Base-by-base conservation (phyloP, 2,888 invertebrate genomes). In the Euplexia lucipara region DNA sequence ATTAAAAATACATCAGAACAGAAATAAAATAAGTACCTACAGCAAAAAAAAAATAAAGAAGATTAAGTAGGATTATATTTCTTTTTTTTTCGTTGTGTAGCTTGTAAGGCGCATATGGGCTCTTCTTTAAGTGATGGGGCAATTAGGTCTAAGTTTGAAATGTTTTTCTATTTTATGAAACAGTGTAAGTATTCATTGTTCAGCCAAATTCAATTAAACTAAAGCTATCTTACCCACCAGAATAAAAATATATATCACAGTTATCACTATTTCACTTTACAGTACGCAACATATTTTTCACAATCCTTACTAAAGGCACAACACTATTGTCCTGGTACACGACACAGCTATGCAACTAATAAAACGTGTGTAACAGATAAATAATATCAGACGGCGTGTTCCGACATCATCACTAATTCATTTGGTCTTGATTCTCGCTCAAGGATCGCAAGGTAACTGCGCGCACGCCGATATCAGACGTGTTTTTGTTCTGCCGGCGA, bases 351-450 rank as follows among this genome's bases (percentile, higher is more conserved):
- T 9, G n/a, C 41, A 37, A 62, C 42, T 52, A 53, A 22, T 54
- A 47, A 53, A 22, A 37, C 16, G 22, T 20, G 41, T 45, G 14
- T 53, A 49, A 63, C 48, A 22, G 35, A 75, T 42, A 35, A n/a
- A 44, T 67, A 41, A 53, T 53, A 71, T 45, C 58, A 41, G 12
- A 6, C 49, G 12, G 32, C 52, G 22, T 37, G 45, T 42, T 54
- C 54, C 51, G 35, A 45, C 53, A 58, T 51, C 47, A 35, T 16
- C 49, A 60, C 51, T 63, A 49, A 74, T 69, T 52, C 58, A 34
- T 47, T 70, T 74, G 69, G 63, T 73, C 73, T 76, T 74, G 70
- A 64, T 64, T 64, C 68, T 58, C 52, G 63, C 59, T 70, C 79
- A 77, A 79, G 70, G 70, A 53, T 60, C 66, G 41, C 64, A 58